Evolutionary conservation across 2,888 invertebrate species (phyloP).

Genomic region (Drosophila subquinaria): DNA sequence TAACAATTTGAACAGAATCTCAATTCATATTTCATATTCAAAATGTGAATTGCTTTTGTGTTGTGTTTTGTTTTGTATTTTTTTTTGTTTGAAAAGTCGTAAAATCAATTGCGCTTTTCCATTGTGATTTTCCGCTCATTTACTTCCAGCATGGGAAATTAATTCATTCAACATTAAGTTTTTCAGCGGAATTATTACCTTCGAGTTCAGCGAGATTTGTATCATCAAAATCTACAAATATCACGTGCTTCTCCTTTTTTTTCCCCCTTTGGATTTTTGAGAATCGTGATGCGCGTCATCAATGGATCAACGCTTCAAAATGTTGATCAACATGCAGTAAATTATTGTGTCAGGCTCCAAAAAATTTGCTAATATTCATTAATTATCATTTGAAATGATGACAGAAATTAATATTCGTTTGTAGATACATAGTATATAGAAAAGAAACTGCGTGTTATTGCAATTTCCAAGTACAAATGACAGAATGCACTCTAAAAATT

Average conservation of each 20-base stretch:
- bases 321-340: conserved; percentile 19
- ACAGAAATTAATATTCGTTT: conserved; percentile 8
- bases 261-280: conserved; percentile 4
- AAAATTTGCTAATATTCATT: conserved; percentile 42
- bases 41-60: conserved; percentile 24
- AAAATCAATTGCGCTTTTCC: conserved; percentile 54
- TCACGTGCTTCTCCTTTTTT: conserved; percentile 28
- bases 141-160: conserved; percentile 39
- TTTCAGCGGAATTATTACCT: conserved; percentile 8
- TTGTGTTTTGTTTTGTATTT: neutral
- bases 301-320: conserved; percentile 21
- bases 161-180: conserved; percentile 31
- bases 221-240: conserved; percentile 1
- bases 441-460: conserved; percentile 27
- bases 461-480: conserved; percentile 24
- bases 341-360: conserved; percentile 32
- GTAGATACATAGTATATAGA: neutral
- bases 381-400: conserved; percentile 35
- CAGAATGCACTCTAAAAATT: conserved; percentile 9
- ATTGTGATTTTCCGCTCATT: conserved; percentile 53
- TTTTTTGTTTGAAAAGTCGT: conserved; percentile 24
- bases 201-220: conserved; percentile 6
- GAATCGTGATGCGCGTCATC: conserved; percentile 51
- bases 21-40: conserved; percentile 43
- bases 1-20: conserved; percentile 23